A percentile compares a stretch with the other conserved stretches of the same genome.
These are phyloP conservation scores for Parauchenoglanis punctatus DNA, from an alignment of 2,797 vertebrate species.

Conservation along the genomic window DNA sequence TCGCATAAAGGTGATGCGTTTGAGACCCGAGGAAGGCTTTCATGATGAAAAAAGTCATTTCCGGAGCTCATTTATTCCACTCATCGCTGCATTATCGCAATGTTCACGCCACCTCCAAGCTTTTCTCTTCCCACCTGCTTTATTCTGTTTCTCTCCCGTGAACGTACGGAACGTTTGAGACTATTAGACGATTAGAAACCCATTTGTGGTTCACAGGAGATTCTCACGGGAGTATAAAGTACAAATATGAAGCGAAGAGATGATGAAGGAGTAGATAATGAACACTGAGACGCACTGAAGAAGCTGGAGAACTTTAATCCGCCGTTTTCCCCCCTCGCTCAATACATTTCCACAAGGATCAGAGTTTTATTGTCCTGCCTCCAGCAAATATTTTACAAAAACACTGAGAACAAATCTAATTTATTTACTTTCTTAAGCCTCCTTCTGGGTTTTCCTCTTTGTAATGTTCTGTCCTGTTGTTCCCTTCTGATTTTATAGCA, in stretches of 20 bases:
- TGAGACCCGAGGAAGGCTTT: slow-evolving; percentile 38
- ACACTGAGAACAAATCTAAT: slow-evolving; percentile 23
- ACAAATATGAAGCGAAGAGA: slow-evolving; percentile 67
- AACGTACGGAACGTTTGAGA: slow-evolving; percentile 58
- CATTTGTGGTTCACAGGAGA: slow-evolving; percentile 65
- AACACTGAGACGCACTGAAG: slow-evolving; percentile 60
- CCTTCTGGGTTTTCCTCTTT: slow-evolving; percentile 4
- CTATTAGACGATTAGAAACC: slow-evolving; percentile 63
- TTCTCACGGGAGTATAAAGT: slow-evolving; percentile 68
- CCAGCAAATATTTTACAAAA: slow-evolving; percentile 14
- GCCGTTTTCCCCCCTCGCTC: not conserved
- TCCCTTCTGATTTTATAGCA: not conserved
- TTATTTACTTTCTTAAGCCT: not conserved
- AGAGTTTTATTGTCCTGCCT: slow-evolving; percentile 16
- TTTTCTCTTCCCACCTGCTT: slow-evolving; percentile 32
- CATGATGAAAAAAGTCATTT: slow-evolving; percentile 52
- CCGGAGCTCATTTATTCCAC: slow-evolving; percentile 42
- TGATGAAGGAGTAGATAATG: slow-evolving; percentile 70
- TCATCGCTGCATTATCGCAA: slow-evolving; percentile 46
- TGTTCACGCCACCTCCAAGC: slow-evolving; percentile 23
- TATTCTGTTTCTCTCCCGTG: slow-evolving; percentile 22
- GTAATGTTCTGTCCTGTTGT: not conserved
- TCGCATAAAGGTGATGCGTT: slow-evolving; percentile 31
- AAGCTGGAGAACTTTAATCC: slow-evolving; percentile 62
- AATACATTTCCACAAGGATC: slow-evolving; percentile 13